phyloP scores from a whole-genome alignment of 2,113 vertebrate species.

The Pituophis catenifer region DNA sequence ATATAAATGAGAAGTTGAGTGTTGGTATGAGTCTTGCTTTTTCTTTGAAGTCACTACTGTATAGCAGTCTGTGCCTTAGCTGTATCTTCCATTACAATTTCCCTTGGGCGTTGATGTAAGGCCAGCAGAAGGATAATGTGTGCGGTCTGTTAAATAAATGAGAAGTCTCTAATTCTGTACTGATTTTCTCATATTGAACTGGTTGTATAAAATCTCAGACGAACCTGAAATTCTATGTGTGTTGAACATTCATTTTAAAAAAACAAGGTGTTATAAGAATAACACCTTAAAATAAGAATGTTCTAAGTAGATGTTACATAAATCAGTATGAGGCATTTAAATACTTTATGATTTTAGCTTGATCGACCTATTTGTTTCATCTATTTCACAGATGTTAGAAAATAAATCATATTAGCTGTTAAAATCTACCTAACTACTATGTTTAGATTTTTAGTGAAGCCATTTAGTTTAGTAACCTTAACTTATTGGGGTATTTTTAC shows the following conservation, averaged over 20 bases:
- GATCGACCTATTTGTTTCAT: neutral
- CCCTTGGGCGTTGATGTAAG: neutral
- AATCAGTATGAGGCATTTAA: neutral
- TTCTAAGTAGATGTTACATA: neutral
- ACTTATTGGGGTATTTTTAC: neutral
- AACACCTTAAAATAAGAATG: neutral
- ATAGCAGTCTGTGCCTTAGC: neutral
- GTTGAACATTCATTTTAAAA: neutral
- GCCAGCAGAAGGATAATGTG: neutral
- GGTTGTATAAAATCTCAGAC: neutral
- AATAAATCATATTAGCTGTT: neutral
- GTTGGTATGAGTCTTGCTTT: neutral
- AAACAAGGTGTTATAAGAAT: neutral
- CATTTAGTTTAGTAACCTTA: neutral
- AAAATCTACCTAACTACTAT: neutral
- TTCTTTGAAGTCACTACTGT: neutral
- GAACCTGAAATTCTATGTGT: neutral
- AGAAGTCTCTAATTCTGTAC: neutral
- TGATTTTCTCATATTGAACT: neutral
- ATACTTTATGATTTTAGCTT: neutral
- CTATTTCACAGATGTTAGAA: neutral
- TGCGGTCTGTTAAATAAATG: neutral
- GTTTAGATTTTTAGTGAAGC: accelerated
- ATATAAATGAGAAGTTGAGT: neutral
- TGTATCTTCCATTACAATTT: neutral